These are phyloP conservation scores for Anneissia japonica DNA, from an alignment of 35 echinoderm and acorn worm species.

Conservation along the genomic window DNA sequence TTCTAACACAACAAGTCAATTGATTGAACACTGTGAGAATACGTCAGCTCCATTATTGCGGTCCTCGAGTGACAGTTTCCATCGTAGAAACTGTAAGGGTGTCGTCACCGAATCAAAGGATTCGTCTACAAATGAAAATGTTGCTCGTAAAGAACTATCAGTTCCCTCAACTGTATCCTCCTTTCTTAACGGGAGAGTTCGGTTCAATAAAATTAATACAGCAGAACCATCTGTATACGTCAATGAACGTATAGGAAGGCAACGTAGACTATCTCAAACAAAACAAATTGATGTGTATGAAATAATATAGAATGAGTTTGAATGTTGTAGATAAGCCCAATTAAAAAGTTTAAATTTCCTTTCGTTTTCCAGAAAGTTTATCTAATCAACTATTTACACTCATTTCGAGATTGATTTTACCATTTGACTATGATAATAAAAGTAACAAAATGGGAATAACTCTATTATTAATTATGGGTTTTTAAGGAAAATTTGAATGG, in stretches of 20 bases:
- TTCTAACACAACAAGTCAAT: not conserved
- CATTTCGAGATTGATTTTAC: too few relatives aligned
- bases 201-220: not conserved
- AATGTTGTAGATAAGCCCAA: too few relatives aligned
- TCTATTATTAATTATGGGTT: too few relatives aligned
- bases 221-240: not conserved
- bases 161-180: not conserved
- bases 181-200: not conserved
- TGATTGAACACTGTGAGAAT: not conserved
- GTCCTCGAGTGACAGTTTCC: not conserved
- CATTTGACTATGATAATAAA: too few relatives aligned
- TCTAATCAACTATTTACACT: too few relatives aligned
- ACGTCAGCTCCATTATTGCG: not conserved
- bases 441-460: too few relatives aligned
- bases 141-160: not conserved
- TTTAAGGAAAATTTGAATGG: too few relatives aligned
- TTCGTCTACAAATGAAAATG: not conserved
- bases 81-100: not conserved
- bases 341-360: too few relatives aligned
- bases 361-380: too few relatives aligned
- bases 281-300: not conserved
- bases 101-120: not conserved
- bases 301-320: too few relatives aligned
- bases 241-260: not conserved
- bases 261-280: not conserved